Conservation (phyloP, 1,140 invertebrate genomes). For the Zaprionus lachaisei region DNA sequence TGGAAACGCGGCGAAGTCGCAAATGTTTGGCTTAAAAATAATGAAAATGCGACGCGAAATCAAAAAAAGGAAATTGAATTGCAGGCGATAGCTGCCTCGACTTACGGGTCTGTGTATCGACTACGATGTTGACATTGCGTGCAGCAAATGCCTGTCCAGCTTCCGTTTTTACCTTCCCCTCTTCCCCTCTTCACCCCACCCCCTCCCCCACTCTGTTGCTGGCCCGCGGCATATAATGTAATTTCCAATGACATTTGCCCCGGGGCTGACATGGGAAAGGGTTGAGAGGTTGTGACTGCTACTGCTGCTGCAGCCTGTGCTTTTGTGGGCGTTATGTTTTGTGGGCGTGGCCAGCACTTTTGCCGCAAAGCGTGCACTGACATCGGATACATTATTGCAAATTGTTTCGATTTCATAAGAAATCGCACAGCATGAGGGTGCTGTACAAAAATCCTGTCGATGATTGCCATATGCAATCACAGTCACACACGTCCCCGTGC, state of each 20-base stretch:
- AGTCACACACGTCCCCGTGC: constrained; percentile 13
- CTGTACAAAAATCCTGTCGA: constrained; percentile 43
- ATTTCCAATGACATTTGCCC: constrained; percentile 61
- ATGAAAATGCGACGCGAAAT: constrained; percentile 53
- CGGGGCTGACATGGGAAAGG: constrained; percentile 35
- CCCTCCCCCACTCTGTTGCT: neutral
- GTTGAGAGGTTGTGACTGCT: constrained; percentile 12
- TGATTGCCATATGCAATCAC: constrained; percentile 68
- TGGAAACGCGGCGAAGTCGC: neutral
- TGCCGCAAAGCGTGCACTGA: constrained; percentile 63
- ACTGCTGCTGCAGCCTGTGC: neutral
- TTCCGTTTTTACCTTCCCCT: neutral
- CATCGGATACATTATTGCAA: constrained; percentile 82
- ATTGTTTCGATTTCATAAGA: constrained; percentile 81
- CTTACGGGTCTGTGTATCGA: neutral
- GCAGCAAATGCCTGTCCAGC: constrained; percentile 63
- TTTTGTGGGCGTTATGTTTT: neutral
- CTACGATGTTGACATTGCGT: constrained; percentile 74
- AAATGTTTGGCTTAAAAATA: constrained; percentile 51
- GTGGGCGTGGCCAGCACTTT: constrained; percentile 18
- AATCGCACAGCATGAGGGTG: constrained; percentile 56
- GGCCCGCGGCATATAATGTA: constrained; percentile 49
- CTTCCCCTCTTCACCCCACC: neutral
- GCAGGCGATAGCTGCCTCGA: constrained; percentile 43
- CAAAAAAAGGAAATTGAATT: constrained; percentile 76